Conservation (phyloP, 2,113 vertebrate species). For the Dromiciops gliroides region DNA sequence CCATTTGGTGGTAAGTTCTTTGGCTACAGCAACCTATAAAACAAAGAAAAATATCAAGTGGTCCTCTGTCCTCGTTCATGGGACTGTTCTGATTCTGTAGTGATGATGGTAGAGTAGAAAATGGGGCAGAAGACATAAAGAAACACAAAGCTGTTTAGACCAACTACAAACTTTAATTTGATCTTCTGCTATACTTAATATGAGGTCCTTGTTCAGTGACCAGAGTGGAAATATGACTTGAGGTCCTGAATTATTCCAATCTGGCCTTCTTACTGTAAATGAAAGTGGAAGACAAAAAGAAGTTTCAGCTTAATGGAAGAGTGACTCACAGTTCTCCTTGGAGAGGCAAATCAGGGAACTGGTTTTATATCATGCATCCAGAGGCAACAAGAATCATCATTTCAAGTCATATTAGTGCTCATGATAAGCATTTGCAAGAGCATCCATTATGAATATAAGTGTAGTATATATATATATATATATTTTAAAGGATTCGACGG, state of each 20-base stretch:
- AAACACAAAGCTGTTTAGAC: neutral
- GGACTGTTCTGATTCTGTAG: neutral
- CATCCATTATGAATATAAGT: neutral
- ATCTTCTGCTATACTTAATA: neutral
- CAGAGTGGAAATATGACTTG: neutral
- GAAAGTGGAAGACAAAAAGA: neutral
- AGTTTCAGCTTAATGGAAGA: neutral
- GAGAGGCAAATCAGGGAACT: neutral
- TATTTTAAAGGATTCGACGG: neutral
- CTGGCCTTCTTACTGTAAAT: neutral
- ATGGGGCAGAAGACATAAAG: neutral
- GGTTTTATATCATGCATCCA: neutral
- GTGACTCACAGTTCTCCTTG: neutral
- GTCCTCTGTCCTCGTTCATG: neutral
- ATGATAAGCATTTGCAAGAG: neutral
- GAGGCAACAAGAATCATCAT: neutral
- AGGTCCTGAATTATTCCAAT: neutral
- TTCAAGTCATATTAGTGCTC: neutral
- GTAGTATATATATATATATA: neutral
- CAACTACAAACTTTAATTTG: neutral
- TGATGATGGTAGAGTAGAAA: neutral
- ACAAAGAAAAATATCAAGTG: neutral
- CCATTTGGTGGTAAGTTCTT: neutral
- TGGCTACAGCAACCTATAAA: neutral
- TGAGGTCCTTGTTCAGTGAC: neutral